Conservation (phyloP, 2,113 vertebrate genomes). For the Marmota flaviventris region DNA sequence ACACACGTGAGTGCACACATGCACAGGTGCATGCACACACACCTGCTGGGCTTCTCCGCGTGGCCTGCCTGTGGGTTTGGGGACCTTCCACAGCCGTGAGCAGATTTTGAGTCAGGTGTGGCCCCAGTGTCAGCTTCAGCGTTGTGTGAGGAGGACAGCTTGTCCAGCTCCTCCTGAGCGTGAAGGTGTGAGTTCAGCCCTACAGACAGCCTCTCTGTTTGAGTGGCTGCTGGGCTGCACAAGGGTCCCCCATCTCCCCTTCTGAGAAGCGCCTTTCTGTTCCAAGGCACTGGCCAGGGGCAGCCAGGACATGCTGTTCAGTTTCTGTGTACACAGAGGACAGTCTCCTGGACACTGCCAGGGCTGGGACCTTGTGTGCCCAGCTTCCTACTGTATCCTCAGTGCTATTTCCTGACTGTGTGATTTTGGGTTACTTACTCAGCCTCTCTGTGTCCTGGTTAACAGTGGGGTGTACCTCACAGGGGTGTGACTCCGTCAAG, state of each 20-base stretch:
- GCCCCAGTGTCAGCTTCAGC: too few relatives aligned
- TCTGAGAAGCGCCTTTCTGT: not conserved
- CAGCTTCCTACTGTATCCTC: not conserved
- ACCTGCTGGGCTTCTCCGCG: not conserved
- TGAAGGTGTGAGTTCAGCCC: not conserved
- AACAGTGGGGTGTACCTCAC: accelerated
- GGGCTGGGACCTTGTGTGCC: not conserved
- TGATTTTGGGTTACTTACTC: not conserved
- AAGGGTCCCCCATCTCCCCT: accelerated
- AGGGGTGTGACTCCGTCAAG: too few relatives aligned
- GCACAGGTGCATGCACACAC: too few relatives aligned
- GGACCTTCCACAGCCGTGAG: not conserved
- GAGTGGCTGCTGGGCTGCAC: not conserved
- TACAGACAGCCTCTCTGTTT: not conserved
- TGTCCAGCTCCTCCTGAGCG: not conserved
- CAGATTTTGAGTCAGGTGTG: accelerated
- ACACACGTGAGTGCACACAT: too few relatives aligned
- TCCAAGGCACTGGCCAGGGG: not conserved
- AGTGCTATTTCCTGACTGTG: not conserved
- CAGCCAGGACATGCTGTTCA: too few relatives aligned
- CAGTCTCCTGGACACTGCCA: too few relatives aligned
- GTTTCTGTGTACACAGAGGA: not conserved
- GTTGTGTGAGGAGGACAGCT: accelerated
- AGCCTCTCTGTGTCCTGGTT: accelerated
- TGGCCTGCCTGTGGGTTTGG: not conserved